Conservation (phyloP, 2,888 invertebrate genomes). For the Sepiola atlantica region DNA sequence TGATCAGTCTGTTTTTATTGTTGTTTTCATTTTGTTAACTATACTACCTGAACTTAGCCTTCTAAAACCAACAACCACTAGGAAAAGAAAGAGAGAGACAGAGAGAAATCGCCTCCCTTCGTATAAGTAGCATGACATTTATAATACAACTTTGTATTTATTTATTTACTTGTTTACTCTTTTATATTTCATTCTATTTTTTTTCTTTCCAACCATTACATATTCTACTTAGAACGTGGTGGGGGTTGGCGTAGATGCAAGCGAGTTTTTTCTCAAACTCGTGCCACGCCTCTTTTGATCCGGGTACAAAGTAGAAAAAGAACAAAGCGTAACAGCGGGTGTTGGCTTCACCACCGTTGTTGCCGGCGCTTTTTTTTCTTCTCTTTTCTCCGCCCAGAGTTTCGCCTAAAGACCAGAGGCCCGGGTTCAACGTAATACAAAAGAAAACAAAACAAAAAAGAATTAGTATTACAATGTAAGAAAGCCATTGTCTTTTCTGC, state of each 20-base stretch:
- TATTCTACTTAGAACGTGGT: neutral
- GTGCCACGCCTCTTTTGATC: constrained; percentile 22
- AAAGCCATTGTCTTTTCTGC: neutral
- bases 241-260: neutral
- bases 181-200: neutral
- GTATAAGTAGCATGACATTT: neutral
- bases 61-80: neutral
- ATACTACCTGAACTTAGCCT: neutral
- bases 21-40: neutral
- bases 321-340: neutral
- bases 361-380: neutral
- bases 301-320: neutral
- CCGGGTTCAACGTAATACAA: neutral
- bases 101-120: neutral
- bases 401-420: constrained; percentile 32
- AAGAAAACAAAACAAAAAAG: neutral
- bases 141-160: neutral
- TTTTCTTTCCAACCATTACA: neutral
- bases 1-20: neutral
- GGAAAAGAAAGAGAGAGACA: neutral
- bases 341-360: neutral
- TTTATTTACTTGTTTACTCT: too few species aligned
- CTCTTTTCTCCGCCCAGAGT: neutral
- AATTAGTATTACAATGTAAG: neutral
- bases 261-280: neutral